phyloP scores from a whole-genome alignment of 2,888 invertebrate genomes.

The Aphelenchoides bicaudatus region DNA sequence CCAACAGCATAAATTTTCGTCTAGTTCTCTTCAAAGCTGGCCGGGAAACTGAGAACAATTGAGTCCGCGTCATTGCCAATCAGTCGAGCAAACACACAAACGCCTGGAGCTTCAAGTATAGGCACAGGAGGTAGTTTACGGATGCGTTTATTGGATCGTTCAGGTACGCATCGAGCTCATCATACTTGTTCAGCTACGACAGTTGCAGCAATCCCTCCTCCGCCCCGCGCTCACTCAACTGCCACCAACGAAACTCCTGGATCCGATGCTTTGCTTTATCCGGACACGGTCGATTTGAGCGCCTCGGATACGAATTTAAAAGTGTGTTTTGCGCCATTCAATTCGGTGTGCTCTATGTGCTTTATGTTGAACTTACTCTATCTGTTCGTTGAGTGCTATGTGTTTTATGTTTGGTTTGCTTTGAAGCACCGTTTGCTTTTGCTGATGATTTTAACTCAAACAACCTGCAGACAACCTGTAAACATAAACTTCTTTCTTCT shows the following conservation, averaged over 20 bases:
- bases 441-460: no score
- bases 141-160: slow-evolving; percentile 50
- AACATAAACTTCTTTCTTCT: no score
- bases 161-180: slow-evolving; percentile 26
- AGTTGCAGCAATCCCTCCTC: slow-evolving; percentile 4
- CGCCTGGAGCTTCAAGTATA: no score
- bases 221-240: slow-evolving; percentile 7
- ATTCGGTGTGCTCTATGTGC: no score
- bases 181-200: slow-evolving; percentile 10
- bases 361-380: no score
- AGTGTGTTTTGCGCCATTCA: no score
- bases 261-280: background rate
- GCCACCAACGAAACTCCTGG: no score
- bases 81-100: slow-evolving; percentile 28
- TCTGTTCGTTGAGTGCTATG: no score
- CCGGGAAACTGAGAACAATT: slow-evolving; percentile 51
- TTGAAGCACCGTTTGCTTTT: no score
- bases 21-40: slow-evolving; percentile 37
- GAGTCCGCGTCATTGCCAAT: slow-evolving; percentile 54
- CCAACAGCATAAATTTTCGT: background rate
- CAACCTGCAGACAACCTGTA: no score
- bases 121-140: slow-evolving; percentile 50
- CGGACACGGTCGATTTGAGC: slow-evolving; percentile 4
- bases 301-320: no score
- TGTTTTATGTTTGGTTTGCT: no score